Base-by-base conservation (phyloP, 2,113 vertebrate genomes). In the Rhinoderma darwinii region DNA sequence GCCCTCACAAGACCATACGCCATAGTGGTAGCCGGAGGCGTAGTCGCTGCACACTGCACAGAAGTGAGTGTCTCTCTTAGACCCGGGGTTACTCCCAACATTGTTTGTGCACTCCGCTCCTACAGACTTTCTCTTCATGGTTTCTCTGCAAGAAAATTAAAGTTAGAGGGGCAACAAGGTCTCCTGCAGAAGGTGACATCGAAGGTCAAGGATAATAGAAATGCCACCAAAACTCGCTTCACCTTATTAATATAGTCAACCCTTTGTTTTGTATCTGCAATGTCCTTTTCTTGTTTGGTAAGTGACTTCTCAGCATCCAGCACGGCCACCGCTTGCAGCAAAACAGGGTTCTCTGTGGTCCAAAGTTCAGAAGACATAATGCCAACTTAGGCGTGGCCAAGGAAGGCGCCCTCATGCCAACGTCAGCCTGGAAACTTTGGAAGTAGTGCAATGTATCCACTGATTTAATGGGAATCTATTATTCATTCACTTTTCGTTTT, bases 1-100 rank as follows among this genome's bases (percentile, higher is more conserved):
- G 17, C 98, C 98, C 93, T 99, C 98, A 56, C 98, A 99, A 0
- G 98, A 99, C 97, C 98, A 99, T 77, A 99, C 98, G 0, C 98
- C 97, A 0, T 99, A 99, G 93, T 99, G 98, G 91, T 99, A 99
- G n/a, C 98, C 98, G 0, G 98, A 99, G n/a, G 98, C 98, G 1
- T 97, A 98, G 89, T 99, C 98, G 8, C 96, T 96, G 92, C 98
- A 99, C 84, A 99, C 98, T 0, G 97, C 97, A 27, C 98, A 99
- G 93, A 96, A 97, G 91, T 98, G 98, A 79, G 96, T 95, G 87
- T 98, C 97, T 17, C 93, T 93, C 92, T 97, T 98, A 15, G 93
- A 93, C 22, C 86, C 86, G 0, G 93, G 89, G 10, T 94, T 95
- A 80, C 89, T 90, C 88, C 91, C 89, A 50, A 90, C 83, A 2